Base-by-base conservation (phyloP, 2,888 invertebrate genomes). In the Philhelius pedissequus region DNA sequence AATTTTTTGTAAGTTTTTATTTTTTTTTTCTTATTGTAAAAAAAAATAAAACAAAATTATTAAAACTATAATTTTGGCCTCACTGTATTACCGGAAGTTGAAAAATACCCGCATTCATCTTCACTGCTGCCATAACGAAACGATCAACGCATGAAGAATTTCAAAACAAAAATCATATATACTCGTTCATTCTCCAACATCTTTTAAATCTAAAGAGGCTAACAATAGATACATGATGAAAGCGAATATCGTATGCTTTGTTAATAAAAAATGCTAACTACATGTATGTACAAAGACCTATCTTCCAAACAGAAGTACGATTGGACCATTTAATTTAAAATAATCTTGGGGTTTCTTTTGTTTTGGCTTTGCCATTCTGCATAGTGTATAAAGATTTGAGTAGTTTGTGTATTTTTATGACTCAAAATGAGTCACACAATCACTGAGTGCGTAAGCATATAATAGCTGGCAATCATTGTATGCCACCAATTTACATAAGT, bases 401-500 rank as follows among this genome's bases (percentile, higher is more conserved):
- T n/a, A 27, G 8, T n/a, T 62, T 25, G 25, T n/a, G 11, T 30
- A 3, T 11, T 62, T 15, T 62, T 43, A 40, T 15, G 27, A 64
- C 62, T 45, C 62, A 64, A 43, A 30, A 35, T 54, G 8, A n/a
- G 27, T 27, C 27, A 62, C 27, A 62, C 6, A 25, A 1, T 6
- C 9, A 7, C 11, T n/a, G n/a, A 40, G 60, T 60, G 40, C 60
- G 40, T 40, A 18, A 20, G 38, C 58, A 45, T n/a, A n/a, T n/a
- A n/a, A n/a, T 1, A 30, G 20, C 48, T 8, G 13, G 27, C 52
- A 64, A 76, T 64, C 80, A 62, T 70, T 64, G 64, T 40, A 40
- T 76, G 81, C 81, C 81, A 81, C 81, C 81, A 81, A 48, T 25
- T 48, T 25, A n/a, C n/a, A n/a, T n/a, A 48, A 25, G 22, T 25